phyloP scores from a whole-genome alignment of 2,888 invertebrate genomes.

The Lochmaea capreae region DNA sequence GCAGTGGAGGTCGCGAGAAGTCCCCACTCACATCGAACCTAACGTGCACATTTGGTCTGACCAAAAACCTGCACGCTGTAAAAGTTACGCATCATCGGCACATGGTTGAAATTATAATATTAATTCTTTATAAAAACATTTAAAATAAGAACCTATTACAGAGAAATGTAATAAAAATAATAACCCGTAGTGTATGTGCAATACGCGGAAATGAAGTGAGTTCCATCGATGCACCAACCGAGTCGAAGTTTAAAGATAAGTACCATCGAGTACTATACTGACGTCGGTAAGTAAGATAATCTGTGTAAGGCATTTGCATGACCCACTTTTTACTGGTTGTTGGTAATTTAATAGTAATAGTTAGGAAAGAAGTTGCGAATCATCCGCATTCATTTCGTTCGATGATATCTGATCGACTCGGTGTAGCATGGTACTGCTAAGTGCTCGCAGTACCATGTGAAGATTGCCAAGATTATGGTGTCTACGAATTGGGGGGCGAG shows the following conservation, averaged over 20 bases:
- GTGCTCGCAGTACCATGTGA: neutral
- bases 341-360: slow-evolving; percentile 47
- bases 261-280: neutral
- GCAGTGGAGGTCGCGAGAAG: too few relatives aligned
- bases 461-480: neutral
- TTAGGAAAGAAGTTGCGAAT: slow-evolving; percentile 54
- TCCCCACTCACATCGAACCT: too few relatives aligned
- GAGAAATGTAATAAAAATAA: neutral
- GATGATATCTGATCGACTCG: slow-evolving; percentile 17
- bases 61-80: too few relatives aligned
- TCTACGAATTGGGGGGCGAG: neutral
- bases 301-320: slow-evolving; percentile 36
- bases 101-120: too few relatives aligned
- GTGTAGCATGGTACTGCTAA: slow-evolving; percentile 11
- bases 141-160: too few relatives aligned
- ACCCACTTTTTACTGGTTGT: slow-evolving; percentile 49
- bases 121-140: too few relatives aligned
- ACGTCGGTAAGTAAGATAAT: slow-evolving; percentile 8
- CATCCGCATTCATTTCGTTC: slow-evolving; percentile 54
- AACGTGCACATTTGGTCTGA: too few relatives aligned
- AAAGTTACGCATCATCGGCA: too few relatives aligned
- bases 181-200: neutral
- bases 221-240: slow-evolving; percentile 13
- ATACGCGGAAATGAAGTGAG: slow-evolving; percentile 9
- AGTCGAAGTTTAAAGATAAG: slow-evolving; percentile 11